These are phyloP conservation scores for Hycleus phaleratus DNA, from an alignment of 1,140 invertebrate genomes.

Conservation along the genomic window DNA sequence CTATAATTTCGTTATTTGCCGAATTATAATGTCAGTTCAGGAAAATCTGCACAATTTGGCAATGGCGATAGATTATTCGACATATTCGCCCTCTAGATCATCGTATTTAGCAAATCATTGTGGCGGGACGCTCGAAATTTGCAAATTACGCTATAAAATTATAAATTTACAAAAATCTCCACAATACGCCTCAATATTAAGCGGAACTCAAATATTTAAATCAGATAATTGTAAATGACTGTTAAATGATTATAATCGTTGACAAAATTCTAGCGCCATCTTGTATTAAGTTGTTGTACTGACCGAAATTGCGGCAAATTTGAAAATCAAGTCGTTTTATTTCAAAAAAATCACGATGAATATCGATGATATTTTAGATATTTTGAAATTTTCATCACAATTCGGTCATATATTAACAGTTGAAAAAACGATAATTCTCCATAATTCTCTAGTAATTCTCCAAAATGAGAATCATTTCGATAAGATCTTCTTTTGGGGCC, in stretches of 20 bases:
- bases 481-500: constrained; percentile 67
- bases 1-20: too few species aligned
- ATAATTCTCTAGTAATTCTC: constrained; percentile 61
- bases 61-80: too few species aligned
- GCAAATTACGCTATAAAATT: background rate
- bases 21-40: too few species aligned
- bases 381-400: constrained; percentile 42
- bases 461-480: constrained; percentile 69
- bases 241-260: background rate
- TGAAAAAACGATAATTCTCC: constrained; percentile 56
- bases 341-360: constrained; percentile 24
- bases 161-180: background rate
- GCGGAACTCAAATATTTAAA: too few species aligned
- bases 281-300: background rate
- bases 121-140: too few species aligned
- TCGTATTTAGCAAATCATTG: too few species aligned
- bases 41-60: too few species aligned
- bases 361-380: constrained; percentile 29
- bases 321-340: constrained; percentile 2
- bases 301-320: background rate
- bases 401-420: constrained; percentile 54
- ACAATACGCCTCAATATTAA: background rate
- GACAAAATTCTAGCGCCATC: background rate
- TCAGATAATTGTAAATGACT: too few species aligned
- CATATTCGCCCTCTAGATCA: too few species aligned